Base-by-base conservation (phyloP, 2,113 vertebrate genomes). In the Charina bottae region DNA sequence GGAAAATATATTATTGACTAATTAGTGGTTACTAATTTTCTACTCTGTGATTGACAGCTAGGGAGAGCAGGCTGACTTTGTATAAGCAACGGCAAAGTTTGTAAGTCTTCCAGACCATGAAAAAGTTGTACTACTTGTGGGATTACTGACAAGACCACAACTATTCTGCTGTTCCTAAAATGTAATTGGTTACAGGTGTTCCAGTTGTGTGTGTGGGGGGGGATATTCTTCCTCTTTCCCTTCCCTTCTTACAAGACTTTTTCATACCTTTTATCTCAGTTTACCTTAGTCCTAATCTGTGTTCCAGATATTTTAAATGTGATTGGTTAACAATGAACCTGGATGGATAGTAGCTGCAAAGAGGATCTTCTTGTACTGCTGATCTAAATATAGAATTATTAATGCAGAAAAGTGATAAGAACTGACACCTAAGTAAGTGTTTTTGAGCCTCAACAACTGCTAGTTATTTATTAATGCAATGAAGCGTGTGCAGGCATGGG, bases 131-230 rank as follows among this genome's bases (percentile, higher is more conserved):
- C 60, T 87, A 91, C 88, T 26, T 86, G 88, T 93, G 93, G 56
- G 4, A 9, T 62, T 62, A 33, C 24, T 62, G 85, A 88, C 85
- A 93, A 83, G 7, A n/a, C 21, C 0, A 0, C 24, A 28, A 90
- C 84, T 28, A 88, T 87, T 21, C 11, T n/a, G 89, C 53, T 0
- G 0, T 83, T 60, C 86, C 58, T 33, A 83, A n/a, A 24, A 59
- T 59, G 26, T 83, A 90, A 59, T 49, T 19, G 10, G 56, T 55
- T 37, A 72, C 2, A 83, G 88, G 83, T 89, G 60, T 84, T 26
- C 15, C 24, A 0, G 11, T 0, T 0, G 33, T 95, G 17, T n/a
- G n/a, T n/a, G 42, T 6, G 0, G 21, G 21, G 19, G 64, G 37
- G 46, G 17, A 53, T 10, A 11, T 83, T 78, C 37, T 64, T 13